Base-by-base conservation (phyloP, 2,888 invertebrate species). In the Philereme vetulata region DNA sequence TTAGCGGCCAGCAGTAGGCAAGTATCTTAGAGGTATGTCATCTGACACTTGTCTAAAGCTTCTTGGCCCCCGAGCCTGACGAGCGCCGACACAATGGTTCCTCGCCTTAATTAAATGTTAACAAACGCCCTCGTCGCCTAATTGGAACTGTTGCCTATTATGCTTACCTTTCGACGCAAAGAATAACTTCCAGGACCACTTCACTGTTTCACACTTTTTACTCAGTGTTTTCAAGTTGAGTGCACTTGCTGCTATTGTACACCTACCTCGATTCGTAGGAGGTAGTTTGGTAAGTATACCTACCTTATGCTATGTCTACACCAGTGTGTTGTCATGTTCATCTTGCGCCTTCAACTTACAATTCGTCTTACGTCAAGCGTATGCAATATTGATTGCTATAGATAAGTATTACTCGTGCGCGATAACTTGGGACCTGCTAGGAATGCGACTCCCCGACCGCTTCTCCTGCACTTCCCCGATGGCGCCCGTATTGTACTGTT, bases 91-190 rank as follows among this genome's bases (percentile, higher is more conserved):
- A 90, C 91, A 91, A 91, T 90, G 80, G 85, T 86, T 85, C 81
- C 81, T 84, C 87, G 86, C 90, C 88, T 90, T 92, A 92, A 91
- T 92, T 90, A 92, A 92, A 91, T 92, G 91, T 90, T 92, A 91
- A 92, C 91, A 92, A 92, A 92, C 91, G 90, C 90, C 88, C 90
- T 91, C 84, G 86, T 85, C 88, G 88, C 84, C 90, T 92, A 92
- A 92, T 92, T 92, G 91, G 91, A 88, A 89, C 89, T 90, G 91
- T 90, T 89, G 90, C 89, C 90, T 90, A 87, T 91, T 92, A 91
- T 90, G 89, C 90, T 90, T 62, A 42, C 49, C 49, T 90, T 90
- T 86, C 84, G 81, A 84, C 84, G 80, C 78, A 72, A 75, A 88
- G 88, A 87, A 85, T 84, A 85, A 85, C 85, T 86, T 81, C 81